These are phyloP conservation scores for Columbina picui DNA, from an alignment of 2,113 vertebrate species.

Conservation along the genomic window DNA sequence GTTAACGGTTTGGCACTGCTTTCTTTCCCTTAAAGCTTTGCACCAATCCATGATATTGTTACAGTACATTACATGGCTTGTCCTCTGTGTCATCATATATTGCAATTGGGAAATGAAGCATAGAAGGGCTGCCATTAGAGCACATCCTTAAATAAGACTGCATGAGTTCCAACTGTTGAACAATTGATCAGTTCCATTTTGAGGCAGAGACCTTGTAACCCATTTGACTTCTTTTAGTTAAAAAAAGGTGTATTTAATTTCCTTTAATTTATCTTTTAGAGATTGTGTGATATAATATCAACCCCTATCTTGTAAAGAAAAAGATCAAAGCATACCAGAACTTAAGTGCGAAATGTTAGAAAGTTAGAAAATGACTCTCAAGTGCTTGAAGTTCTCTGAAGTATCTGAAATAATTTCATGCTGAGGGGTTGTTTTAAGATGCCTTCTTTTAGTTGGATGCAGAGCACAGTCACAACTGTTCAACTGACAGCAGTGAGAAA, in stretches of 20 bases:
- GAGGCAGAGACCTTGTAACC: neutral
- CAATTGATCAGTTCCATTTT: constrained; percentile 32
- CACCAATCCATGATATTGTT: neutral
- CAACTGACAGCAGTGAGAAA: neutral
- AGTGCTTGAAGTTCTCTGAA: neutral
- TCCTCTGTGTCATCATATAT: constrained; percentile 6
- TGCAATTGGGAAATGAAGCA: constrained; percentile 48
- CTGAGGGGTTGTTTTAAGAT: neutral
- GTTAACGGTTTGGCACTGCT: neutral
- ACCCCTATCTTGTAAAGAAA: neutral
- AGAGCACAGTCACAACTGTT: neutral
- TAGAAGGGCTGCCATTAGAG: constrained; percentile 31
- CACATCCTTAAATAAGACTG: constrained; percentile 36
- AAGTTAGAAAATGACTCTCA: constrained; percentile 8
- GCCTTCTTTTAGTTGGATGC: neutral
- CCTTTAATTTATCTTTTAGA: constrained; percentile 18
- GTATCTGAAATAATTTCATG: neutral
- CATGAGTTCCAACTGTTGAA: constrained; percentile 23
- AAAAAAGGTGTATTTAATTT: constrained; percentile 2
- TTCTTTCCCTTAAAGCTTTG: constrained; percentile 9
- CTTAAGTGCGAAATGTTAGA: neutral
- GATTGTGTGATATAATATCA: neutral
- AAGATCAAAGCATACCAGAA: constrained; percentile 32
- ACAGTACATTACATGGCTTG: constrained; percentile 9
- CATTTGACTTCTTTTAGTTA: neutral